phyloP scores from a whole-genome alignment of 1,140 invertebrate species.

The Diachasmimorpha longicaudata region DNA sequence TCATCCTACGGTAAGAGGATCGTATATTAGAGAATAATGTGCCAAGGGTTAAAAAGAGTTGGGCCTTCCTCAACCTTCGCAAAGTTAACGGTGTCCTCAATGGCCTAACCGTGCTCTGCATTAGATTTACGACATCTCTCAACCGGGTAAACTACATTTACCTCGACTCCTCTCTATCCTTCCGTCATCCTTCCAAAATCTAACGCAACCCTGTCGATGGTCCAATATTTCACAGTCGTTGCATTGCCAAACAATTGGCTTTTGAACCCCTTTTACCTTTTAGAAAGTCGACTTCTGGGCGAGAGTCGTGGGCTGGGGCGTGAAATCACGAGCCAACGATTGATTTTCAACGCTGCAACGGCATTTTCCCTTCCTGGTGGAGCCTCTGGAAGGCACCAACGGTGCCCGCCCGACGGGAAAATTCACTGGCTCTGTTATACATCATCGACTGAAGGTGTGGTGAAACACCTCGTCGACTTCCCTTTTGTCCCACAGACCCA shows the following conservation, averaged over 20 bases:
- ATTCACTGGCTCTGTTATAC: neutral
- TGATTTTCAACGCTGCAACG: neutral
- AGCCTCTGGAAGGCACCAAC: too few species aligned
- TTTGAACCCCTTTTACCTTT: neutral
- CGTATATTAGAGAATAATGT: neutral
- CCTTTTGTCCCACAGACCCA: neutral
- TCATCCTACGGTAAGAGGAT: neutral
- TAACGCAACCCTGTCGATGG: neutral
- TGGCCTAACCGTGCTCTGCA: neutral
- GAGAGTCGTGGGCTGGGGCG: neutral
- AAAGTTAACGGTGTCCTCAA: neutral
- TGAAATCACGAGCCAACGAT: neutral
- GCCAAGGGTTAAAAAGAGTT: constrained; percentile 6
- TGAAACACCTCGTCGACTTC: constrained; percentile 2
- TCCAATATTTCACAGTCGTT: neutral
- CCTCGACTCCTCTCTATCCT: neutral
- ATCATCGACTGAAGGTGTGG: neutral
- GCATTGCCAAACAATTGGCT: neutral
- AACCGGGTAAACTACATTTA: neutral
- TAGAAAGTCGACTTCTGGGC: neutral
- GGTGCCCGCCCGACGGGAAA: neutral
- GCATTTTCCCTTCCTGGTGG: neutral
- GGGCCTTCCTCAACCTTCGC: neutral
- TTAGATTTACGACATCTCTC: neutral
- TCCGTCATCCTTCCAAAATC: neutral